A percentile compares a stretch with the other conserved stretches of the same genome.
These are phyloP conservation scores for Brachypalpus laphriformis DNA, from an alignment of 2,888 invertebrate species.

Conservation along the genomic window DNA sequence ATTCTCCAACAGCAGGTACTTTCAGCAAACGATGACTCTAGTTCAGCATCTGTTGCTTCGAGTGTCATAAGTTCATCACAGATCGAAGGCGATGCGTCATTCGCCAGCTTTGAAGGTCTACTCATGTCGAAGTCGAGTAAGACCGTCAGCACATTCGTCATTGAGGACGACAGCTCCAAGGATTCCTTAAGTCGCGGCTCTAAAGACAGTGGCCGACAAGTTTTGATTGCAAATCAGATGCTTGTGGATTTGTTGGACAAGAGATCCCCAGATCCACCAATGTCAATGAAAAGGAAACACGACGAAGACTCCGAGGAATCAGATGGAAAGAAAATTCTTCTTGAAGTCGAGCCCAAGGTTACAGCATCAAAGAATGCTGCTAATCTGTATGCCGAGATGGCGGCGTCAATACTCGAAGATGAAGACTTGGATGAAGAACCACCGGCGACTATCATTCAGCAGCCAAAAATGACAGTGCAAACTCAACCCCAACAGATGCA, in stretches of 20 bases:
- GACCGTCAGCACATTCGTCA: constrained; percentile 75
- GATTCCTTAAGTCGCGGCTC: constrained; percentile 79
- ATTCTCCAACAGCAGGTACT: constrained; percentile 59
- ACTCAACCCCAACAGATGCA: constrained; percentile 52
- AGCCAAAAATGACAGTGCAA: constrained; percentile 40
- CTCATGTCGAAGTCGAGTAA: constrained; percentile 84
- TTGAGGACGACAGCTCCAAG: constrained; percentile 85
- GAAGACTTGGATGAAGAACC: constrained; percentile 85
- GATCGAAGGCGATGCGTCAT: constrained; percentile 85
- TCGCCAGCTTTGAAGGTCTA: constrained; percentile 87
- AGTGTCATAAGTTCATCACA: constrained; percentile 83
- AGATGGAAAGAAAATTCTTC: constrained; percentile 68
- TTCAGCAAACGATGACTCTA: constrained; percentile 77
- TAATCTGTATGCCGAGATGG: constrained; percentile 92
- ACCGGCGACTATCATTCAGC: constrained; percentile 75
- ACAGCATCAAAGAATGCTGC: constrained; percentile 90
- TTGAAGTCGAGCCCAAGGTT: constrained; percentile 76
- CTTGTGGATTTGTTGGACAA: constrained; percentile 92
- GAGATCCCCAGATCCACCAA: constrained; percentile 85
- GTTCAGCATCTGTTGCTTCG: constrained; percentile 85
- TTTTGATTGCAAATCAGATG: constrained; percentile 87
- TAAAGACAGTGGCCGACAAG: constrained; percentile 77
- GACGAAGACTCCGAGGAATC: constrained; percentile 75
- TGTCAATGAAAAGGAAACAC: constrained; percentile 78
- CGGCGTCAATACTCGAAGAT: constrained; percentile 92